These are phyloP conservation scores for Meles meles DNA, from an alignment of 2,113 vertebrate genomes.

Conservation along the genomic window DNA sequence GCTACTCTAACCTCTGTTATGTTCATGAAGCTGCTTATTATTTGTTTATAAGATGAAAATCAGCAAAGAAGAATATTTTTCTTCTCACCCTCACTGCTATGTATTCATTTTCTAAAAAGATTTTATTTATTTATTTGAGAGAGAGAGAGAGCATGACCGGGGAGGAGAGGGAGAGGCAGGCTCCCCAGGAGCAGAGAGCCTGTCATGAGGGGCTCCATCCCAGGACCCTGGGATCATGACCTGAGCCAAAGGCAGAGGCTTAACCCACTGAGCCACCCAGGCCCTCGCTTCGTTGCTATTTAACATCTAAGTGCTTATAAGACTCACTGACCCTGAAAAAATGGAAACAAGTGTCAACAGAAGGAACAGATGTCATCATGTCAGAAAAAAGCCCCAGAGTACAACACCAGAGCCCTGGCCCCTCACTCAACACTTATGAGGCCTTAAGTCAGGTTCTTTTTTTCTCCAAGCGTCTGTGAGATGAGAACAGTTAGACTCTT, in stretches of 20 bases:
- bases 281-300: background rate
- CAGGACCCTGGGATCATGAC: background rate
- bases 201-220: background rate
- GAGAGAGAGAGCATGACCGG: background rate
- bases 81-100: background rate
- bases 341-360: background rate
- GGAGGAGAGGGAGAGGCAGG: background rate
- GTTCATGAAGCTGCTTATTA: background rate
- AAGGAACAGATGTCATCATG: background rate
- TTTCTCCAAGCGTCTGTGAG: background rate
- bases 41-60: conserved; percentile 30
- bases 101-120: background rate
- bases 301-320: background rate
- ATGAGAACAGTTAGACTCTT: background rate
- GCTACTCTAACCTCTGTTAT: background rate
- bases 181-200: background rate
- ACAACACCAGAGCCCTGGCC: background rate
- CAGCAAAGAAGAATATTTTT: background rate
- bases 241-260: background rate
- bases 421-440: background rate
- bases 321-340: background rate
- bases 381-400: background rate
- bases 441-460: background rate
- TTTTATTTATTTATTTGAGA: background rate
- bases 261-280: background rate